Percentiles rank a stretch among this genome's conserved stretches.
Evolutionary conservation across 2,797 vertebrate species (phyloP).

Genomic region (Tarsius wallacei): DNA sequence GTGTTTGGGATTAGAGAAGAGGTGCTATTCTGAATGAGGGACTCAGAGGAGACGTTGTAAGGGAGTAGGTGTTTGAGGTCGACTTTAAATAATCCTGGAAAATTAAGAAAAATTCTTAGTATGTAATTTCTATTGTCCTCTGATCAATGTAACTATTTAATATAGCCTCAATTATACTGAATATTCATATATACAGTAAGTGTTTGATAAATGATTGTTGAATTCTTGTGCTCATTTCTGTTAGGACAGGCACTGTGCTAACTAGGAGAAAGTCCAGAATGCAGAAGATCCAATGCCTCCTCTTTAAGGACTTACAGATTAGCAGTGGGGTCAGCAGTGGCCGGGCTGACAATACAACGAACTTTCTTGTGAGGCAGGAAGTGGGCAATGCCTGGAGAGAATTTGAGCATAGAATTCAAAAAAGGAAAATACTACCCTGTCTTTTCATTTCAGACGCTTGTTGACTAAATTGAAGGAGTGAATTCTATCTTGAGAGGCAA

Average conservation of each 20-base stretch:
- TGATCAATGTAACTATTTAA: too few species aligned
- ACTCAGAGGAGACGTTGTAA: neutral
- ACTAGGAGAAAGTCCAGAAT: neutral
- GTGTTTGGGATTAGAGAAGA: neutral
- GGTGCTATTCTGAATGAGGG: neutral
- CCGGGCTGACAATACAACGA: neutral
- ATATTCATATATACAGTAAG: neutral
- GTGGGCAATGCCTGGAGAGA: neutral
- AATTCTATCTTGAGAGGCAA: neutral
- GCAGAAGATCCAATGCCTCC: neutral
- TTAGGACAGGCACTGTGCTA: neutral
- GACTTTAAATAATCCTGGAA: too few species aligned
- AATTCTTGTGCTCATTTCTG: neutral
- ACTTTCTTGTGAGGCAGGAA: neutral
- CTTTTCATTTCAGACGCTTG: constrained; percentile 16
- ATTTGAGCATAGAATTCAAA: neutral
- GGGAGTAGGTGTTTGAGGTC: neutral
- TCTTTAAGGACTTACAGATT: neutral
- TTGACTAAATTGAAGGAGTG: neutral
- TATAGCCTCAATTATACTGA: neutral
- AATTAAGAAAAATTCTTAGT: too few species aligned
- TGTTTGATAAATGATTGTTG: neutral
- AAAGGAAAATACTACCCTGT: neutral
- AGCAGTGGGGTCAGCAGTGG: neutral
- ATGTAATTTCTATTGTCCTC: too few species aligned